phyloP scores from a whole-genome alignment of 2,113 vertebrate species.

The Piliocolobus tephrosceles region DNA sequence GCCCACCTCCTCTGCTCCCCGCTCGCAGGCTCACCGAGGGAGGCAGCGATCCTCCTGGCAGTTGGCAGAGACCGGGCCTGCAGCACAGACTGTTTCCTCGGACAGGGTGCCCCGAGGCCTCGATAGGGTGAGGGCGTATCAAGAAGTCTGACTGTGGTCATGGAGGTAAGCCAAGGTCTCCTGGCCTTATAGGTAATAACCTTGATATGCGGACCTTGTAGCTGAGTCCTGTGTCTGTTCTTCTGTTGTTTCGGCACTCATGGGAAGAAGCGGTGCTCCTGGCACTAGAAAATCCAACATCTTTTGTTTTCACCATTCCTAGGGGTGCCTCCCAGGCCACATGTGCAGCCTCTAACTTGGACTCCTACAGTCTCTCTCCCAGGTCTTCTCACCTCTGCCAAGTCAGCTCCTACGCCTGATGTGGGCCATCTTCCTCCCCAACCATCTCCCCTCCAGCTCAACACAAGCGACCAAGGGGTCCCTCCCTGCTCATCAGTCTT shows the following conservation, averaged over 20 bases:
- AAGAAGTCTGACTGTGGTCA: not conserved
- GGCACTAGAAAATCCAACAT: not conserved
- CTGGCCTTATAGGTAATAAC: not conserved
- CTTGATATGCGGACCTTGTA: not conserved
- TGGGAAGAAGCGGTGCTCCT: not conserved
- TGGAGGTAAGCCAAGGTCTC: not conserved
- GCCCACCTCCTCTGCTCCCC: not conserved
- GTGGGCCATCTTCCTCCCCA: not conserved
- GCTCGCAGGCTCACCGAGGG: fast-evolving
- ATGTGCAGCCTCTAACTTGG: not conserved
- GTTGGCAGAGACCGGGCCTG: not conserved
- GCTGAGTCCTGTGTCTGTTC: not conserved
- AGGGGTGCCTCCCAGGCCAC: not conserved
- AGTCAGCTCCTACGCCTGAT: not conserved
- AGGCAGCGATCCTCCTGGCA: fast-evolving
- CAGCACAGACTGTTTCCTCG: not conserved
- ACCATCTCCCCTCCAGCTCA: not conserved
- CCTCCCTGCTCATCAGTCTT: not conserved
- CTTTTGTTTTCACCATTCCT: not conserved
- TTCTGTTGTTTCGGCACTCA: not conserved
- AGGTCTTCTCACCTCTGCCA: not conserved
- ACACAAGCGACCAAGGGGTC: not conserved
- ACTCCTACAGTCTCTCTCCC: not conserved
- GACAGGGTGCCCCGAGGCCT: not conserved
- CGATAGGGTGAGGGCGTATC: not conserved